Evolutionary conservation across 2,113 vertebrate genomes (phyloP), one percentile per base, ranked within the genome.

Genomic region (Myxocyprinus asiaticus): DNA sequence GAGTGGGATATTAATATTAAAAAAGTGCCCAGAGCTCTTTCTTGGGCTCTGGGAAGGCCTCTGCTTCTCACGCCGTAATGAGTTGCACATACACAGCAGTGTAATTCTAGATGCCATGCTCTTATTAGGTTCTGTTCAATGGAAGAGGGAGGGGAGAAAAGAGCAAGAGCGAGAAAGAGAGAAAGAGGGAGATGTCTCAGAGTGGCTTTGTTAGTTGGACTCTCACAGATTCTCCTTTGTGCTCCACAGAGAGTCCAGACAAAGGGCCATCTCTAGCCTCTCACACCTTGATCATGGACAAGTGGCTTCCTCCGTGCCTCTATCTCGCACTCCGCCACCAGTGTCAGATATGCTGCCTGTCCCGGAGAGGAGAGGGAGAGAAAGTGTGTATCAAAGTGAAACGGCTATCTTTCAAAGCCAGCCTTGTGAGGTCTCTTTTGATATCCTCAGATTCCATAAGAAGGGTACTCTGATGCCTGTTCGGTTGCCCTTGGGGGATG

Each of bases 1-100:
- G 91, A 88, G 90, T 92, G 91, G 93, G 93, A 94, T 93, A 93
- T 94, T 95, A 94, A 96, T 95, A 95, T 94, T 93, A 76, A 74
- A 77, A 72, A 69, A 78, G 61, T 82, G 74, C 67, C 55, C 80
- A 68, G 69, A 92, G 91, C 90, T 92, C 91, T 90, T 92, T 87
- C 89, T 85, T 77, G 83, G 76, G 87, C 93, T 90, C 87, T 83
- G 89, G 88, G 88, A 92, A 90, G 91, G 88, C 88, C 93, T 93
- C 87, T 89, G 91, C 92, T 92, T 91, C 91, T 91, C 86, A 88
- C 87, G 86, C 90, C 92, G 92, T 92, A 93, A 93, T 93, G 92
- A 91, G 90, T 89, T 92, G 90, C 91, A 91, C 89, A 89, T 89
- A 92, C 91, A 91, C 90, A 92, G 88, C 89, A 88, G 70, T 87